These are phyloP conservation scores for Neosilurus mollespiculum DNA, from an alignment of 2,797 vertebrate species.

Conservation along the genomic window DNA sequence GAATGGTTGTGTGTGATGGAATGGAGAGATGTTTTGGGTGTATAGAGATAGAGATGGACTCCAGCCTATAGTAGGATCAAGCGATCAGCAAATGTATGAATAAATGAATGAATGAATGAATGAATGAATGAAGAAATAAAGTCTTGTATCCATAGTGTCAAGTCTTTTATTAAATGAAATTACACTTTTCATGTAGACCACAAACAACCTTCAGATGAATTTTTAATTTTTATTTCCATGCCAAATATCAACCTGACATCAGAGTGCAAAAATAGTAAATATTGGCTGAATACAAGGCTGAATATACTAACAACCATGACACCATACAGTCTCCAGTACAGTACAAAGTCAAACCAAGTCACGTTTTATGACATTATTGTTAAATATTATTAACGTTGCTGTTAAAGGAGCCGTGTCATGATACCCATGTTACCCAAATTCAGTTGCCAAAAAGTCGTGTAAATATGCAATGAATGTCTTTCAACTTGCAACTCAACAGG, in stretches of 20 bases:
- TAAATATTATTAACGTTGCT: background rate
- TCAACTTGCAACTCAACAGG: too few species aligned
- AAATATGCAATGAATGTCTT: too few species aligned
- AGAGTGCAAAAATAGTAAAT: constrained; percentile 39
- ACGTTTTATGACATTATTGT: background rate
- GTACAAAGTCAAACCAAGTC: background rate
- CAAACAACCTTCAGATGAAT: background rate
- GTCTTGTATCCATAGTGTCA: background rate
- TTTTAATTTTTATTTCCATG: background rate
- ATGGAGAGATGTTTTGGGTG: too few species aligned
- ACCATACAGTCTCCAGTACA: constrained; percentile 24
- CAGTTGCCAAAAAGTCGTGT: too few species aligned
- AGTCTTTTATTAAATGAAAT: constrained; percentile 14
- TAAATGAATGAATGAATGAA: too few species aligned
- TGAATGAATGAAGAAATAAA: too few species aligned
- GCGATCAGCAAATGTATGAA: too few species aligned
- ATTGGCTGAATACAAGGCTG: constrained; percentile 13
- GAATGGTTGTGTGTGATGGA: too few species aligned
- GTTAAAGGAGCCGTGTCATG: too few species aligned
- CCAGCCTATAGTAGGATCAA: too few species aligned
- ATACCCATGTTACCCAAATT: too few species aligned
- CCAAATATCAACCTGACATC: constrained; percentile 13
- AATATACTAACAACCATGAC: constrained; percentile 7
- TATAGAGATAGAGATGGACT: too few species aligned
- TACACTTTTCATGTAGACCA: background rate